Evolutionary conservation across 2,888 invertebrate species (phyloP).

Genomic region (Eupithecia inturbata): DNA sequence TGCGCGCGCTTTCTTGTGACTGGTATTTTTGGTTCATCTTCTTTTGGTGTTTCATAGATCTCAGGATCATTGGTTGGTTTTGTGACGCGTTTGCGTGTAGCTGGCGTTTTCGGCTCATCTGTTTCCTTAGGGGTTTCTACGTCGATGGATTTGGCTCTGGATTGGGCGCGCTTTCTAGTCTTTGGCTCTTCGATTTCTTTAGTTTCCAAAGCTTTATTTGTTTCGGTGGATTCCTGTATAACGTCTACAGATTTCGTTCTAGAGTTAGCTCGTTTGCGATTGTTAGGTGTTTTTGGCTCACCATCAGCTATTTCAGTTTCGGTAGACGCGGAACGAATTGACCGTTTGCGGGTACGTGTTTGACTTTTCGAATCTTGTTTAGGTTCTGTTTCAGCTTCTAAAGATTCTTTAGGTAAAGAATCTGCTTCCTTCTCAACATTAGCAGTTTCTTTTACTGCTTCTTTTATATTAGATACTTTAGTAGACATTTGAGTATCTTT

Average conservation of each 20-base stretch:
- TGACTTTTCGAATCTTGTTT: constrained; percentile 15
- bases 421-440: not conserved
- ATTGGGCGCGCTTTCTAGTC: constrained; percentile 66
- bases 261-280: constrained; percentile 38
- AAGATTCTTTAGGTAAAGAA: not conserved
- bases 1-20: constrained; percentile 65
- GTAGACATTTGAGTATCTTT: not conserved
- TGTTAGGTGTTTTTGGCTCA: constrained; percentile 34
- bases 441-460: not conserved
- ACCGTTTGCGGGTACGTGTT: constrained; percentile 49
- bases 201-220: constrained; percentile 9
- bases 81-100: constrained; percentile 58
- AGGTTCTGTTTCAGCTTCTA: not conserved
- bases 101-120: constrained; percentile 58
- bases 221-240: constrained; percentile 12
- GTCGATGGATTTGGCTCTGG: constrained; percentile 24
- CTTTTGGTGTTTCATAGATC: constrained; percentile 22
- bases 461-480: not conserved
- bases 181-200: constrained; percentile 22
- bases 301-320: constrained; percentile 26
- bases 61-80: constrained; percentile 29
- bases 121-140: constrained; percentile 51
- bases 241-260: constrained; percentile 27
- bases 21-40: constrained; percentile 59
- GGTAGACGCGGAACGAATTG: constrained; percentile 55